Base-by-base conservation (phyloP, 1,140 invertebrate species). In the Drosophila kikkawai region DNA sequence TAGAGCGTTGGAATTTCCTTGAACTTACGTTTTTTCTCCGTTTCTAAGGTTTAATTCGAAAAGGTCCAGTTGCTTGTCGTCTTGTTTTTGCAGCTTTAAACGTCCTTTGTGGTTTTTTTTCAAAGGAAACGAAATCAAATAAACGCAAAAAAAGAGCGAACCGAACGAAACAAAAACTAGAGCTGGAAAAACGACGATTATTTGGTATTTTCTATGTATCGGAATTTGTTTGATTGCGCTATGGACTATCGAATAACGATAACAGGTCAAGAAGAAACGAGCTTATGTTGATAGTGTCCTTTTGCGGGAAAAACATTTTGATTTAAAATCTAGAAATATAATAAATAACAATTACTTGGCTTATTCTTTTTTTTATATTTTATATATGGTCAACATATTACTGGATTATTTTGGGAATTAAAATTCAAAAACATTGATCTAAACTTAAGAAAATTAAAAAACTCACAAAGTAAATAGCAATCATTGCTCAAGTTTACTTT, bases 111-210 rank as follows among this genome's bases (percentile, higher is more conserved):
- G 45, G 42, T 55, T 41, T n/a, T 48, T 48, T 66, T 39, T 36
- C 73, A 50, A 66, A 77, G 37, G 63, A 68, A 77, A 77, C 48
- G 47, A 77, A 77, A 77, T 45, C 68, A 68, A 77, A 77, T 55
- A 77, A 77, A 77, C 63, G 55, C 61, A 77, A 77, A 78, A 76
- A 75, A 78, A 57, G 48, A 73, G 69, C 69, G 71, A 77, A 76
- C 39, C 37, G 60, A 73, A 74, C 64, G 70, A 77, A 68, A 77
- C 74, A 77, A 77, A 77, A 64, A 64, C 57, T 71, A 55, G 51
- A 37, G 57, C 37, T 53, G 66, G 65, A 53, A 53, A 26, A 48
- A 9, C 47, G 0, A 4, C 22, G 47, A 48, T 15, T n/a, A 13
- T 11, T n/a, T 51, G n/a, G 48, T 50, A 50, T 29, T 50, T 50